Base-by-base conservation (phyloP, 2,888 invertebrate genomes). In the Agriopis aurantiaria region DNA sequence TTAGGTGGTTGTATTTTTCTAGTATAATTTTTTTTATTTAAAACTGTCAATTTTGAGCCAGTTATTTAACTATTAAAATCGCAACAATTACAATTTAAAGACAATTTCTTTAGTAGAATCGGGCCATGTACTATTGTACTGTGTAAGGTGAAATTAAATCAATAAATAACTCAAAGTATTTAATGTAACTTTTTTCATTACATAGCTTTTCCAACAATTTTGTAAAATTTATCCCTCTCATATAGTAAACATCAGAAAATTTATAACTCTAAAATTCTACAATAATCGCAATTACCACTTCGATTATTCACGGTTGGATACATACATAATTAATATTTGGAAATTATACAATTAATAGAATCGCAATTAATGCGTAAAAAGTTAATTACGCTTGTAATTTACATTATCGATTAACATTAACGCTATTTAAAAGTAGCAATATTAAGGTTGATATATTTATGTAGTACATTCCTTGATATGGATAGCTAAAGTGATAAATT, bases 161-260 rank as follows among this genome's bases (percentile, higher is more conserved):
- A 58, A 64, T 76, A 78, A 79, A 80, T 82, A 81, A 84, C 81
- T 83, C 83, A 82, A 78, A 80, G 80, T 83, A 82, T 83, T 84
- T 80, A 80, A 82, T 85, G 85, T 85, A 85, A 85, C 82, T 43
- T 55, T 85, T 79, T 81, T 81, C 76, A 83, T 83, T 84, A 85
- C 85, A 85, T 82, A 78, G 71, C 77, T 83, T 77, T 83, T 82
- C 82, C 80, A 85, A 85, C 85, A 83, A 82, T 81, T 83, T 83
- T 82, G 81, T 85, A 83, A 85, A 85, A 82, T 82, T 81, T 83
- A 84, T 76, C 79, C 83, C 82, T 82, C 77, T 81, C 77, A 76
- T 83, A 83, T 80, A 84, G 80, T 85, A 85, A 82, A 85, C 83
- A 83, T 84, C 83, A 82, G 83, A 85, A 84, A 84, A 82, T 76